Evolutionary conservation across 2,888 invertebrate genomes (phyloP).

Genomic region (Machimus rusticus): DNA sequence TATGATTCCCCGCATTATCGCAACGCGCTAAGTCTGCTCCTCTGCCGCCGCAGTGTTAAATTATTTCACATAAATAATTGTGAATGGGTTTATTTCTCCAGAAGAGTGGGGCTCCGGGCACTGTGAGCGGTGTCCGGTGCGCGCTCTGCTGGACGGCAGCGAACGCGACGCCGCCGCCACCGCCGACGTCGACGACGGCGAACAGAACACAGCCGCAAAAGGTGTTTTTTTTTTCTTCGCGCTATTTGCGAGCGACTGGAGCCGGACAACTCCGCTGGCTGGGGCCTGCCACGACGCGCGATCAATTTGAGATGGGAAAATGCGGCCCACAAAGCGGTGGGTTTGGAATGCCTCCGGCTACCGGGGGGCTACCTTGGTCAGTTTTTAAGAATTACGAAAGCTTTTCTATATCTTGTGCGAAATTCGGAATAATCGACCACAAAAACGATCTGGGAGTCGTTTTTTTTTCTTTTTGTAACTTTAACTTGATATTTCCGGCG

Average conservation of each 20-base stretch:
- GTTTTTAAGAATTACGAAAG: not conserved
- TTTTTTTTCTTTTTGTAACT: not conserved
- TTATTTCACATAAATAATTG: conserved; percentile 17
- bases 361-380: not conserved
- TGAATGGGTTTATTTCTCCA: not conserved
- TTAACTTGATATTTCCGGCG: not conserved
- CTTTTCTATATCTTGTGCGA: not conserved
- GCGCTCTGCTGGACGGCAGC: not conserved
- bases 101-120: not conserved
- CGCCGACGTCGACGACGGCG: not conserved
- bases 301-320: not conserved
- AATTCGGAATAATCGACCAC: not conserved
- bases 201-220: not conserved
- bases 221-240: not conserved
- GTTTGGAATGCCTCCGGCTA: not conserved
- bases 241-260: not conserved
- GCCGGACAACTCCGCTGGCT: not conserved
- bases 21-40: not conserved
- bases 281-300: not conserved
- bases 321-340: not conserved
- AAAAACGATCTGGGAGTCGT: not conserved
- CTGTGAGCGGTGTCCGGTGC: not conserved
- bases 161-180: not conserved
- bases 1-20: conserved; percentile 22
- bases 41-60: not conserved